Percentiles rank a stretch among this genome's conserved stretches.
These are phyloP conservation scores for Arothron firmamentum DNA, from an alignment of 2,113 vertebrate genomes.

Conservation along the genomic window DNA sequence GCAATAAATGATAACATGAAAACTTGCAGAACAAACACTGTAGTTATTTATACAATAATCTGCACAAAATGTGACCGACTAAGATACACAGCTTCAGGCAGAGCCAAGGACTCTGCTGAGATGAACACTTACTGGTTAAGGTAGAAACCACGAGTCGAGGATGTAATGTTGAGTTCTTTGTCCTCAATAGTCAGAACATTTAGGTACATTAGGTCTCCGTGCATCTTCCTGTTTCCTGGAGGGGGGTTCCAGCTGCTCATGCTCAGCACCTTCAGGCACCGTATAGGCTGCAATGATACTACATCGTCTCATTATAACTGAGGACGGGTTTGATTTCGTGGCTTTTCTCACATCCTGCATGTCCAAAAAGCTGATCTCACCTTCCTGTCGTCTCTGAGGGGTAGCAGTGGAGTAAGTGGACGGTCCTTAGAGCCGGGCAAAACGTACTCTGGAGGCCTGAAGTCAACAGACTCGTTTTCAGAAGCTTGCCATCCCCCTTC, in stretches of 20 bases:
- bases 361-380: constrained; percentile 57
- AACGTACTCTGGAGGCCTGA: constrained; percentile 86
- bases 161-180: constrained; percentile 86
- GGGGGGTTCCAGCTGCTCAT: constrained; percentile 96
- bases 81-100: not conserved
- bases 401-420: constrained; percentile 83
- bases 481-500: constrained; percentile 76
- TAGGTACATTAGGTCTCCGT: constrained; percentile 91
- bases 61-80: too few relatives aligned
- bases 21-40: not conserved
- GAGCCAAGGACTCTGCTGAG: not conserved
- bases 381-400: constrained; percentile 86
- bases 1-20: not conserved
- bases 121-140: constrained; percentile 86
- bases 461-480: constrained; percentile 78
- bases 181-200: constrained; percentile 88
- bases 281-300: constrained; percentile 77
- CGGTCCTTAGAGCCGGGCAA: constrained; percentile 87
- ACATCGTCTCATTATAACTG: not conserved
- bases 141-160: constrained; percentile 88
- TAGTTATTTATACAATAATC: too few relatives aligned
- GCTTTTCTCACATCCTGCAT: not conserved
- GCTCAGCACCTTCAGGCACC: constrained; percentile 88
- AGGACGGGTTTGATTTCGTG: not conserved
- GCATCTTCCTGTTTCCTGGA: constrained; percentile 95